Conservation (phyloP, 2,113 vertebrate species). For the Ascaphus truei region DNA sequence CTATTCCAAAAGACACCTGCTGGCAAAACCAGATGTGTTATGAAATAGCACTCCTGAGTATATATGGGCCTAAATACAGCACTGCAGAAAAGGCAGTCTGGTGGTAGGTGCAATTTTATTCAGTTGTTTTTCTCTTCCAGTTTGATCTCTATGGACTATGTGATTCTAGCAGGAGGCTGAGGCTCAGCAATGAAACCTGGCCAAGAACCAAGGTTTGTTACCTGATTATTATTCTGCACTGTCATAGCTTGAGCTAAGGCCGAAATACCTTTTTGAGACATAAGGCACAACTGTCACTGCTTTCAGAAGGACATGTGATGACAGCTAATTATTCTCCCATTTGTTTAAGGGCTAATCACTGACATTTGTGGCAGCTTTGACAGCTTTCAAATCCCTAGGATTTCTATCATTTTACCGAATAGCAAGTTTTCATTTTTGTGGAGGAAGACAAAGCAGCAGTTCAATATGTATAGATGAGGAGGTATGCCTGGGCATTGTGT, state of each 20-base stretch:
- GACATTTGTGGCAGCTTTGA: slow-evolving; percentile 5
- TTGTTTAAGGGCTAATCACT: slow-evolving; percentile 26
- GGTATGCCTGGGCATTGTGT: no score
- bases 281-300: not conserved
- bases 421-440: slow-evolving; percentile 1
- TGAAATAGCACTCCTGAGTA: no score
- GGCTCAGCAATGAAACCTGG: no score
- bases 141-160: not conserved
- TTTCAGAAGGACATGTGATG: slow-evolving; percentile 28
- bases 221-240: not conserved
- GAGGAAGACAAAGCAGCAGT: not conserved
- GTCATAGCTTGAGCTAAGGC: not conserved
- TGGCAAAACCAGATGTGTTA: no score
- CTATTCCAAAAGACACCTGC: no score
- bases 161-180: not conserved
- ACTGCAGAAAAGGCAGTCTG: no score
- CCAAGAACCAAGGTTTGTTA: not conserved
- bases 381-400: slow-evolving; percentile 13
- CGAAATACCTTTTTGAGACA: not conserved
- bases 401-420: not conserved
- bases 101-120: no score
- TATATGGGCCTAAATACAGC: no score
- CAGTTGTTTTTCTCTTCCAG: not conserved
- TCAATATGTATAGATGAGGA: not conserved
- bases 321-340: slow-evolving; percentile 30